Conservation (phyloP, 2,113 vertebrate genomes). For the Pterocles burchelli region DNA sequence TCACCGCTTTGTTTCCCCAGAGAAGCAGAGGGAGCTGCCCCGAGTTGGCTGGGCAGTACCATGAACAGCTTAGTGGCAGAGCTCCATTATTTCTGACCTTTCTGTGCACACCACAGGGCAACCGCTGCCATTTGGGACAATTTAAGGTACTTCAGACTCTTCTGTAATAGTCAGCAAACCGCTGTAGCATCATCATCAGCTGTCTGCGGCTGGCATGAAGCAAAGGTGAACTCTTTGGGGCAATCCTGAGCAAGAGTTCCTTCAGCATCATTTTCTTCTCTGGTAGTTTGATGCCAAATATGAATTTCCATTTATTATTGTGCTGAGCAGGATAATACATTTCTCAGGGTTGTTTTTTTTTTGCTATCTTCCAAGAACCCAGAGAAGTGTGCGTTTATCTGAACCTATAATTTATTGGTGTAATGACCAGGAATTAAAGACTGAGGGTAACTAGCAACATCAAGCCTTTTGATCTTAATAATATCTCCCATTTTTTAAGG, state of each 20-base stretch:
- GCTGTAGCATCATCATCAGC: background rate
- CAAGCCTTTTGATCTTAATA: background rate
- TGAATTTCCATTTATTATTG: background rate
- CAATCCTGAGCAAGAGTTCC: background rate
- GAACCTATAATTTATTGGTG: constrained; percentile 37
- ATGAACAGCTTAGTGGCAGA: background rate
- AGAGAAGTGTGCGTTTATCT: background rate
- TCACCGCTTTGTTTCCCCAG: background rate
- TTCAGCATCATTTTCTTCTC: background rate
- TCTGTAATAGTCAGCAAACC: background rate
- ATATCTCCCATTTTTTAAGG: background rate
- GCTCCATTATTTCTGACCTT: background rate
- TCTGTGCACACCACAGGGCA: background rate
- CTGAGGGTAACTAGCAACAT: background rate
- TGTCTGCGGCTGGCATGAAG: background rate
- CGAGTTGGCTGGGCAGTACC: background rate
- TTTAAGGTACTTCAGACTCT: background rate
- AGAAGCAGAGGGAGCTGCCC: background rate
- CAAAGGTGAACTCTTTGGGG: background rate
- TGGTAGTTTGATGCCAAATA: background rate
- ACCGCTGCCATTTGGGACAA: background rate
- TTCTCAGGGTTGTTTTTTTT: background rate
- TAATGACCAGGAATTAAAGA: constrained; percentile 35
- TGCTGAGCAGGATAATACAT: background rate
- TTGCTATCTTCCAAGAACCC: background rate